Base-by-base conservation (phyloP, 2,797 vertebrate species). In the Diplodus puntazzo region DNA sequence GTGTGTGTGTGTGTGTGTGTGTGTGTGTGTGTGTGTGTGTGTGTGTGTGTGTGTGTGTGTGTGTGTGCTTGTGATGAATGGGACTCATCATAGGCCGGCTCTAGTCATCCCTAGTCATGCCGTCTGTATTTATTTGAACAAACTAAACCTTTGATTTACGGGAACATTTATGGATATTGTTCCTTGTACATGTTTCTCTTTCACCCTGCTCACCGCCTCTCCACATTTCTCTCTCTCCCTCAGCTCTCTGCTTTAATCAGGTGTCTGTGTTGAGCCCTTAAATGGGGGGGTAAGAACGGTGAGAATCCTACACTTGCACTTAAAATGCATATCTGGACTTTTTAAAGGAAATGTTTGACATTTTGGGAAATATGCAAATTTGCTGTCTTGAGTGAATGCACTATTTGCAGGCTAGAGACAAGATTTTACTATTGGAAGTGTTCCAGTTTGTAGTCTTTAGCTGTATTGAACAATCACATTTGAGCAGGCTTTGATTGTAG, bases 71-170 rank as follows among this genome's bases (percentile, higher is more conserved):
- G 43, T 69, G 79, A 84, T 85, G 64, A 87, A 88, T 85, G 69
- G 45, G 27, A 55, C 57, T 79, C 62, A 85, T 79, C 62, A 80
- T 23, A 69, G 43, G 30, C 48, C 39, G 27, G 45, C 64, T 81
- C 55, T 43, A 49, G 80, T 87, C 81, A 76, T 89, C 74, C 72
- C 45, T 39, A 72, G 73, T 87, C 82, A 82, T 64, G 52, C 57
- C 14, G n/a, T 71, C 69, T 81, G 34, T 89, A 84, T 92, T 89
- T 89, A 83, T 92, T 89, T 90, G 63, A 87, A 73, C 21, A 25
- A 69, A 46, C 74, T 75, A 81, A 77, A 80, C 57, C 58, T 85
- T 86, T 88, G 83, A 85, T 87, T 86, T 84, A 85, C 58, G 7
- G 69, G 54, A 88, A 83, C 61, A 49, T 89, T 77, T 66, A 61